Base-by-base conservation (phyloP, 1,140 invertebrate genomes). In the Telenomus remus region DNA sequence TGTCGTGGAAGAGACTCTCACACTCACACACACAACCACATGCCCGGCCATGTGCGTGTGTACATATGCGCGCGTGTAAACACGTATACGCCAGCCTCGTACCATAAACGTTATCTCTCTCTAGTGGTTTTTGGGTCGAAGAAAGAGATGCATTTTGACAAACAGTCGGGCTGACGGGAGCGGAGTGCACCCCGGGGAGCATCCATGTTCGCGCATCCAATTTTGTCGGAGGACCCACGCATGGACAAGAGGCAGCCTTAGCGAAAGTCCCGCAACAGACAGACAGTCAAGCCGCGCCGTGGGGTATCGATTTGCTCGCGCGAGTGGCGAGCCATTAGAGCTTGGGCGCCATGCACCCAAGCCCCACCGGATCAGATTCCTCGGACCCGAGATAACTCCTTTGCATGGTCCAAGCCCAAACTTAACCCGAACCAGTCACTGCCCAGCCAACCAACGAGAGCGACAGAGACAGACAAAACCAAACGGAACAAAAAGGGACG, bases 171-270 rank as follows among this genome's bases (percentile, higher is more conserved):
- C 39, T 53, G 53, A 57, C 59, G 59, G 64, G 5, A 75, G 72
- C 69, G 72, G n/a, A n/a, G n/a, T n/a, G n/a, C n/a, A 75, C 57
- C 39, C 50, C 51, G 53, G 57, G 48, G 64, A 55, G 64, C 72
- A 59, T 69, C 64, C 56, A 75, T 64, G 72, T 35, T 59, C 64
- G 72, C 72, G 72, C 64, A 69, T 69, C 72, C 16, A 69, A 46
- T 57, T 54, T 15, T 51, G 44, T 49, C 27, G 59, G 59, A 76
- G 60, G 50, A 65, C 65, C 53, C 65, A 69, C 65, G 59, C 64
- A 75, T 69, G 72, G 72, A 65, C 57, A 49, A 48, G 39, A 43
- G n/a, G 56, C 56, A 69, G 64, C 53, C 59, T 56, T 64, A 75
- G 53, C 72, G 53, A n/a, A n/a, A n/a, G n/a, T n/a, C n/a, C 72